Percentiles rank a stretch among this genome's conserved stretches.
Evolutionary conservation across 2,888 invertebrate species (phyloP).

Genomic region (Drosophila neonasuta): DNA sequence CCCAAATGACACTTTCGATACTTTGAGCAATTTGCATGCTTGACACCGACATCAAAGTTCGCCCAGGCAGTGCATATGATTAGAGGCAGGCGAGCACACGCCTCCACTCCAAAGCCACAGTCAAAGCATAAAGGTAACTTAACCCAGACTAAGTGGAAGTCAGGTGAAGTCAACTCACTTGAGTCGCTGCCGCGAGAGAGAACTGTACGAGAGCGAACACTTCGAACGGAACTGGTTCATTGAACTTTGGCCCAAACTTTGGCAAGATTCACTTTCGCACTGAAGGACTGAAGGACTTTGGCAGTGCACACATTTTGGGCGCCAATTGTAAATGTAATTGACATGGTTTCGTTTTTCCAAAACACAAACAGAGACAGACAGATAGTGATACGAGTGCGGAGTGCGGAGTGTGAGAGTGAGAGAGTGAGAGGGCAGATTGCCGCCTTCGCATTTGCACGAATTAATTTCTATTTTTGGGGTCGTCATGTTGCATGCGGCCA

Average conservation of each 20-base stretch:
- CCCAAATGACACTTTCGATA: constrained; percentile 69
- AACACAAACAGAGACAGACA: constrained; percentile 10
- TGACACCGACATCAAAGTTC: constrained; percentile 60
- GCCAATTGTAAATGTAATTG: constrained; percentile 69
- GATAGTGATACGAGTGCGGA: neutral
- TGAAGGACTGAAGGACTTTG: constrained; percentile 46
- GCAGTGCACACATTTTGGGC: constrained; percentile 23
- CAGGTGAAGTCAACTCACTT: constrained; percentile 38
- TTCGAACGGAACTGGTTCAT: constrained; percentile 50
- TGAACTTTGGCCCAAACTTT: constrained; percentile 52
- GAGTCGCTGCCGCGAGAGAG: constrained; percentile 54
- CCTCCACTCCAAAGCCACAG: neutral
- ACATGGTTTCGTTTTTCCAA: constrained; percentile 72
- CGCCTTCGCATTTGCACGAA: constrained; percentile 56
- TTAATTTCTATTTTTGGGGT: constrained; percentile 71
- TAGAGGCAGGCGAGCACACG: constrained; percentile 28
- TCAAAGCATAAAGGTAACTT: neutral
- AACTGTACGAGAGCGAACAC: constrained; percentile 2
- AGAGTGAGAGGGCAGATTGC: constrained; percentile 4
- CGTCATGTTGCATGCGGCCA: constrained; percentile 54
- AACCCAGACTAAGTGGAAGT: neutral
- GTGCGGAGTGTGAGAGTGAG: neutral
- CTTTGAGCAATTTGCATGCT: constrained; percentile 69
- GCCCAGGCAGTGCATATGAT: constrained; percentile 36
- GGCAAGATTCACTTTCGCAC: constrained; percentile 48